Percentiles rank a stretch among this genome's conserved stretches.
These are phyloP conservation scores for Chalcosyrphus nemorum DNA, from an alignment of 2,888 invertebrate genomes.

Conservation along the genomic window DNA sequence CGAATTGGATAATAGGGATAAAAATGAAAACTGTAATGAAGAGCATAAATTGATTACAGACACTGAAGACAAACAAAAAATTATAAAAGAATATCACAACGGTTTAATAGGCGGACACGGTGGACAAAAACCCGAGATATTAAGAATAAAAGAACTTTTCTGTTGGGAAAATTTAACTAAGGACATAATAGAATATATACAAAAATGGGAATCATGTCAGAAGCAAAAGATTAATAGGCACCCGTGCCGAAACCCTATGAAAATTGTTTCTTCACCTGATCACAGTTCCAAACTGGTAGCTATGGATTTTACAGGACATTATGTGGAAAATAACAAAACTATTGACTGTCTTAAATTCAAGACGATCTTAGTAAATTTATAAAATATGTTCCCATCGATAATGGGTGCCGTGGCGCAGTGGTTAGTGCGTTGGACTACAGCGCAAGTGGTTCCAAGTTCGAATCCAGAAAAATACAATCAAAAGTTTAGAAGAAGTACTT, in stretches of 20 bases:
- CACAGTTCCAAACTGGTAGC: conserved; percentile 11
- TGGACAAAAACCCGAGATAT: conserved; percentile 14
- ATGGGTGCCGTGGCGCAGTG: too few relatives aligned
- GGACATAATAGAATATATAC: background rate
- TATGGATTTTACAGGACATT: conserved; percentile 31
- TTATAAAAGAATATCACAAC: conserved; percentile 2
- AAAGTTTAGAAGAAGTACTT: too few relatives aligned
- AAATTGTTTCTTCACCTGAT: conserved; percentile 3
- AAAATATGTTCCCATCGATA: conserved; percentile 7
- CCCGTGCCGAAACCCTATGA: conserved; percentile 16
- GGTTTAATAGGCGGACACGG: conserved; percentile 13
- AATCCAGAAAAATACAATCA: too few relatives aligned
- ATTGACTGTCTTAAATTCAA: background rate
- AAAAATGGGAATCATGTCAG: background rate
- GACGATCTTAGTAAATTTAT: conserved; percentile 28
- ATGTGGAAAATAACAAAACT: background rate
- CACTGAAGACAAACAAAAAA: background rate
- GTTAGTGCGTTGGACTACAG: too few relatives aligned
- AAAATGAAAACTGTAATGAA: background rate
- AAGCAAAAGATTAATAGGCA: conserved; percentile 8
- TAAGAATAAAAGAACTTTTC: conserved; percentile 20
- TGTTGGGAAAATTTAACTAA: background rate
- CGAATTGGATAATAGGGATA: background rate
- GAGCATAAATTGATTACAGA: background rate
- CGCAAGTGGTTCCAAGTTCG: too few relatives aligned